phyloP scores from a whole-genome alignment of 2,888 invertebrate species.

The Cantharis rufa region DNA sequence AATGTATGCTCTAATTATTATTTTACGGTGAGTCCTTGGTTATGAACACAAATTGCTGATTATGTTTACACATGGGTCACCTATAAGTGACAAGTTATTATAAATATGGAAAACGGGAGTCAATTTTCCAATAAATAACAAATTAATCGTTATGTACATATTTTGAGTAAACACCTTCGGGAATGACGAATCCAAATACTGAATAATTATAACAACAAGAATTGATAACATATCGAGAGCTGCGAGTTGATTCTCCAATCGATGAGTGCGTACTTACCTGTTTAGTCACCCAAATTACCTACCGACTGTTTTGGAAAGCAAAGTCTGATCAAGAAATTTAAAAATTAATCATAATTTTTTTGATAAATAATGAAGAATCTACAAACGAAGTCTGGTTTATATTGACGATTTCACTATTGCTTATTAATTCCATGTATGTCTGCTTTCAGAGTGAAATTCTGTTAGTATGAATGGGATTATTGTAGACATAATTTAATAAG shows the following conservation, averaged over 20 bases:
- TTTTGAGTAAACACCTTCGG: background rate
- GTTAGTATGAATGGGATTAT: background rate
- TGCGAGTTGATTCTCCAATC: background rate
- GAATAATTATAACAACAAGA: background rate
- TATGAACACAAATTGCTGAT: background rate
- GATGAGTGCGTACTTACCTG: background rate
- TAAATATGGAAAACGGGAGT: background rate
- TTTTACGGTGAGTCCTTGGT: background rate
- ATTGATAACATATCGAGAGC: background rate
- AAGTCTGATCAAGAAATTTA: background rate
- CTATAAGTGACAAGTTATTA: background rate
- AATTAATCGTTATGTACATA: background rate
- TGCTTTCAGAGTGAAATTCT: background rate
- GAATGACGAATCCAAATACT: background rate
- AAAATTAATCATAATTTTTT: background rate
- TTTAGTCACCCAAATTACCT: background rate
- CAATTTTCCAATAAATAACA: background rate
- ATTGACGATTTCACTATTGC: background rate
- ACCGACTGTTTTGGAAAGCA: background rate
- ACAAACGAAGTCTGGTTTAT: background rate
- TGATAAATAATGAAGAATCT: background rate
- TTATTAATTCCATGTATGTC: background rate
- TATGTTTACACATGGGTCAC: background rate
- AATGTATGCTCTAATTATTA: background rate
- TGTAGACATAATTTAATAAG: background rate